These are phyloP conservation scores for Myrmecophaga tridactyla DNA, from an alignment of 2,113 vertebrate species.

Conservation along the genomic window DNA sequence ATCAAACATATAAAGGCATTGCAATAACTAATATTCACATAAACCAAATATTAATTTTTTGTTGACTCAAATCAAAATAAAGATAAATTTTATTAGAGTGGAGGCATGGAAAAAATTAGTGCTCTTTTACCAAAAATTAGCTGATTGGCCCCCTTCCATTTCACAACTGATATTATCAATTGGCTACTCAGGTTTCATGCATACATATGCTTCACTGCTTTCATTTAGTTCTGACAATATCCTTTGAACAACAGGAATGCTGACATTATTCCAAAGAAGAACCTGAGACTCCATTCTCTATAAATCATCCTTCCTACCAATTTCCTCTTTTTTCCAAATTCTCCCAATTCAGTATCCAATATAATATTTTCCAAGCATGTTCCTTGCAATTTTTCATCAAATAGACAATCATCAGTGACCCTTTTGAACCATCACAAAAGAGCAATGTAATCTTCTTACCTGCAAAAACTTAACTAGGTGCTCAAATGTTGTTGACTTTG, in stretches of 20 bases:
- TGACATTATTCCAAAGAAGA: background rate
- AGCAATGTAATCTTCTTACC: background rate
- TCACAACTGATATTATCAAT: background rate
- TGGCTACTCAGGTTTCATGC: background rate
- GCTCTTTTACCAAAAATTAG: background rate
- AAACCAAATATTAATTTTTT: background rate
- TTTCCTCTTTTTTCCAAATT: background rate
- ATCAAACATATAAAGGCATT: background rate
- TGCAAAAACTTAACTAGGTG: background rate
- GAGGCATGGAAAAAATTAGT: background rate
- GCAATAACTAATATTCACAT: background rate
- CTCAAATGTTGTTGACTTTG: background rate
- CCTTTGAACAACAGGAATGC: background rate
- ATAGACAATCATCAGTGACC: background rate
- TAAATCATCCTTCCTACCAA: background rate
- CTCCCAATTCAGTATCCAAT: background rate
- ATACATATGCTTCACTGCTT: background rate
- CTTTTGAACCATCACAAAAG: background rate
- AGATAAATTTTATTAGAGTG: background rate
- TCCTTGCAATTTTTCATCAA: background rate
- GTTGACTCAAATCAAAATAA: background rate
- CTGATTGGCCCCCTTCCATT: background rate
- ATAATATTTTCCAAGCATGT: background rate
- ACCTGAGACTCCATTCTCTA: background rate
- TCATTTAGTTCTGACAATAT: background rate